Conservation (phyloP, 2,113 vertebrate species). For the Columba livia region DNA sequence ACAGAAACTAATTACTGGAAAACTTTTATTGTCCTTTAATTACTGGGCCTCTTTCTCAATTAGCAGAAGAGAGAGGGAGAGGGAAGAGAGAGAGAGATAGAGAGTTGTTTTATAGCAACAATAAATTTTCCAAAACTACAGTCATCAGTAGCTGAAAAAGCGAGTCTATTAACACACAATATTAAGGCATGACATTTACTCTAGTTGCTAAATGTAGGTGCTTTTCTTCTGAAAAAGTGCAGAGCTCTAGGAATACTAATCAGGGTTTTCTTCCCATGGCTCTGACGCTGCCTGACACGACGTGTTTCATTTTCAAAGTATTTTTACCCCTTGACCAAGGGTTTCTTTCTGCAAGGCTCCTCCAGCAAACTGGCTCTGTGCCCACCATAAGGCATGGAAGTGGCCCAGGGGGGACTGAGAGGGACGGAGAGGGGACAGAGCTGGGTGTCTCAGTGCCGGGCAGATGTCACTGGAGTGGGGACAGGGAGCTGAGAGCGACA, state of each 20-base stretch:
- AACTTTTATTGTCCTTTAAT: slow-evolving; percentile 82
- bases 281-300: neutral
- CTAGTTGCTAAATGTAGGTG: slow-evolving; percentile 48
- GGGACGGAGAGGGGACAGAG: neutral
- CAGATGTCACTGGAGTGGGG: neutral
- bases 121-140: slow-evolving; percentile 69
- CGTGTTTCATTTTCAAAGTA: neutral
- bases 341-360: neutral
- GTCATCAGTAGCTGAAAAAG: slow-evolving; percentile 58
- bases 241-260: slow-evolving; percentile 41
- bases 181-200: slow-evolving; percentile 62
- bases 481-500: neutral
- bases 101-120: slow-evolving; percentile 71
- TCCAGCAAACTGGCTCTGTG: neutral
- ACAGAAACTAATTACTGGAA: slow-evolving; percentile 82
- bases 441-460: neutral
- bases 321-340: neutral
- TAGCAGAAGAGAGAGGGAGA: slow-evolving; percentile 73
- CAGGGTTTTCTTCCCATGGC: neutral
- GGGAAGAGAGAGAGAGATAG: slow-evolving; percentile 56
- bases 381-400: neutral
- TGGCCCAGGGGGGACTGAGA: neutral
- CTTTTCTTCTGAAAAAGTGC: slow-evolving; percentile 26
- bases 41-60: slow-evolving; percentile 82
- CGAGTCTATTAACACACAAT: slow-evolving; percentile 64